Base-by-base conservation (phyloP, 2,113 vertebrate species). In the Eretmodus cyanostictus region DNA sequence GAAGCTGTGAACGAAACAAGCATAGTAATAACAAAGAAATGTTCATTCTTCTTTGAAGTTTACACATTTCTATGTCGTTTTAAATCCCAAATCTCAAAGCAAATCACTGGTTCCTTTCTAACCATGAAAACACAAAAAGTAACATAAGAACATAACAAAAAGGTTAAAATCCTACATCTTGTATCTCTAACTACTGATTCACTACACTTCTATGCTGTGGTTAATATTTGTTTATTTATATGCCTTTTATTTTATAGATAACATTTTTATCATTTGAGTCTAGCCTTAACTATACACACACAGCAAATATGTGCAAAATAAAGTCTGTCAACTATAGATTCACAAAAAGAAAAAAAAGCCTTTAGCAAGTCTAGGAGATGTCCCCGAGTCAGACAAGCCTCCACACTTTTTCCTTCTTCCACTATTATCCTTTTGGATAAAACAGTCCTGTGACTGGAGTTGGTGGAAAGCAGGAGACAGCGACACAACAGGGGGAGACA, bases 261-360 rank as follows among this genome's bases (percentile, higher is more conserved):
- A 49, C 14, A 17, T 53, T 89, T 38, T 82, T 86, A 89, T 45
- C 87, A 83, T 82, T 89, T 22, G 27, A 85, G 45, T 10, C 34
- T 63, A 76, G 79, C 85, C 90, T 92, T 66, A 93, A 92, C 91
- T 95, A 94, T 90, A 95, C 90, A 95, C 80, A 94, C 90, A 94
- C 92, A 87, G 91, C 88, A 94, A 93, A 94, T 94, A 94, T 96
- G 90, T 96, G 96, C 96, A 96, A 86, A 91, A 89, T 86, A 79
- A 86, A 95, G 83, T 93, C 86, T 38, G 24, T 90, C 73, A 80
- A 89, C 76, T 86, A 81, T 16, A 89, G 89, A 73, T 87, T 93
- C 53, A 91, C 49, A 89, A 83, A 83, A 88, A 80, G 5, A 6
- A 17, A 73, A 73, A 49, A 78, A 83, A 85, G 59, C 82, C 47